Base-by-base conservation (phyloP, 2,797 vertebrate genomes). In the Orestias chungarensis region DNA sequence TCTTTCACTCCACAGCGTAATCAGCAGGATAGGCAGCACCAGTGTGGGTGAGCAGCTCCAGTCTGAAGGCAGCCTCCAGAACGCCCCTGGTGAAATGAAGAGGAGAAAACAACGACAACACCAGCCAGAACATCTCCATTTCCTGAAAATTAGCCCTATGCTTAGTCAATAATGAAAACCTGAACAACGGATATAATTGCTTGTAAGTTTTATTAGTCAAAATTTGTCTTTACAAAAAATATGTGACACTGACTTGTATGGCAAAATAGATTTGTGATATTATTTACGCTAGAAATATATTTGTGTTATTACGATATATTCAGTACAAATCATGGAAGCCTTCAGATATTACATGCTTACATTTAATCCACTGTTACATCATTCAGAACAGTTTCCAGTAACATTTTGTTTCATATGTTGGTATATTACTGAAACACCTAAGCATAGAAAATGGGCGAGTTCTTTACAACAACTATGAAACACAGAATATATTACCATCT, bases 381-480 rank as follows among this genome's bases (percentile, higher is more conserved):
- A 54, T 55, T 42, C 15, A 54, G 15, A 42, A 27, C 17, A 7
- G 18, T 68, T 25, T 38, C n/a, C 4, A 14, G 23, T 6, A 42
- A 23, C 9, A 20, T 67, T 6, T 11, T 6, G n/a, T n/a, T 40
- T 8, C 27, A 17, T 18, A 42, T 54, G 14, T 15, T 68, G 47
- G n/a, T 33, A 55, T 40, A 43, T 4, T 4, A 43, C n/a, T 10
- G 55, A 11, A 68, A 14, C 38, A 31, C 18, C 50, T 55, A 15
- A 20, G 35, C 3, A 18, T 42, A 12, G 18, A 52, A 18, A 25
- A 25, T 25, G 49, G 15, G 40, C 23, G 29, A 23, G 49, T 25
- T 18, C 55, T 81, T 82, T 81, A 76, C 54, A 74, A 33, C 8
- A 70, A 43, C 70, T 33, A 66, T 47, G 10, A 15, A 49, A 3